These are phyloP conservation scores for Ectobius pallidus DNA, from an alignment of 2,888 invertebrate genomes.

Conservation along the genomic window DNA sequence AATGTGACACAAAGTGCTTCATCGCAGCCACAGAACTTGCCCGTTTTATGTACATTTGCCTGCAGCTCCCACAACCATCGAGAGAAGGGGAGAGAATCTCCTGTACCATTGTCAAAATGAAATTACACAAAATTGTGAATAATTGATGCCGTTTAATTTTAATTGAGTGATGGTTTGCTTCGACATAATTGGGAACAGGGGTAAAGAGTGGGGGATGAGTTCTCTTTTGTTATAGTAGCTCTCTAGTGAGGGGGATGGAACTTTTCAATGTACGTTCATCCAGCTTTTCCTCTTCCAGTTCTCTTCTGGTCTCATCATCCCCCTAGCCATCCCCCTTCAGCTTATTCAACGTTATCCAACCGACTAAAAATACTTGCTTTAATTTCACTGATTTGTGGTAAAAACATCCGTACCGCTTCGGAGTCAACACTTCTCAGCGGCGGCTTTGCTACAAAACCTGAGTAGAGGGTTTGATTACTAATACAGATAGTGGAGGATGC, in stretches of 20 bases:
- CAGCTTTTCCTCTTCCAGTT: no score
- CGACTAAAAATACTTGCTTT: no score
- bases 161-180: slow-evolving; percentile 46
- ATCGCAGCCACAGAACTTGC: no score
- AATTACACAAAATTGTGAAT: slow-evolving; percentile 45
- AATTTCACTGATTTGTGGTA: not conserved
- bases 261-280: not conserved
- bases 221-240: slow-evolving; percentile 23
- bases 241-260: not conserved
- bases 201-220: not conserved
- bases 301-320: no score
- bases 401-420: slow-evolving; percentile 1
- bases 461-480: no score
- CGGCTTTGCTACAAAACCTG: no score
- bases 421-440: no score
- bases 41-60: no score
- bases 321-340: not conserved
- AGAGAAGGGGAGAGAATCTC: not conserved
- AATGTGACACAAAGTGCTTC: no score
- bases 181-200: slow-evolving; percentile 17
- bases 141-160: slow-evolving; percentile 46
- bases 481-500: no score
- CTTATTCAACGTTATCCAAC: no score
- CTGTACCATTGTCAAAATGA: slow-evolving; percentile 43
- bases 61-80: no score